Conservation (phyloP, 2,888 invertebrate genomes). For the Tiliacea aurago region DNA sequence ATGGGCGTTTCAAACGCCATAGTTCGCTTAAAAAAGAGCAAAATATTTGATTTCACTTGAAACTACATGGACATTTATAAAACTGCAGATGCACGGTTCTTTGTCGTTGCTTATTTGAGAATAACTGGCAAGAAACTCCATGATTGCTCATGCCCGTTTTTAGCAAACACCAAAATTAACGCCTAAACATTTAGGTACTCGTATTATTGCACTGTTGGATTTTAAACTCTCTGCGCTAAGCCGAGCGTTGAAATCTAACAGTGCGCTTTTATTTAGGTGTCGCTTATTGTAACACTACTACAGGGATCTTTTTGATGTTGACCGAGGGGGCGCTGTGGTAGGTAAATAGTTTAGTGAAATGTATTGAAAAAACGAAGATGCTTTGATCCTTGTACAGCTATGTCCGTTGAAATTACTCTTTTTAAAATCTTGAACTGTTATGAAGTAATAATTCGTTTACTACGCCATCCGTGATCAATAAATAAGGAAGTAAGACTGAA, state of each 20-base stretch:
- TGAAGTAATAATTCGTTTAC: not conserved
- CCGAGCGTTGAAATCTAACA: not conserved
- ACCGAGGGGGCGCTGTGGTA: too few relatives aligned
- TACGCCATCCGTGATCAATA: not conserved
- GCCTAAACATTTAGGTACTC: not conserved
- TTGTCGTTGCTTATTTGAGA: too few relatives aligned
- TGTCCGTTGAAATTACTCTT: not conserved
- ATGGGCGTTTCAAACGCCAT: not conserved
- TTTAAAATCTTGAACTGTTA: not conserved
- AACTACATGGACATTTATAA: not conserved
- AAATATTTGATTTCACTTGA: not conserved
- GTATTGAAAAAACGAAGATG: too few relatives aligned
- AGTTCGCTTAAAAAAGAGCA: too few relatives aligned
- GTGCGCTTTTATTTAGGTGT: not conserved
- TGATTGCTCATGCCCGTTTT: not conserved
- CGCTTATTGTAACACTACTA: too few relatives aligned
- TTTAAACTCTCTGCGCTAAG: not conserved
- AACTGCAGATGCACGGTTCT: too few relatives aligned
- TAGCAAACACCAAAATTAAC: not conserved
- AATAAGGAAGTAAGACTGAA: slow-evolving; percentile 35
- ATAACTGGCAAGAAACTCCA: too few relatives aligned
- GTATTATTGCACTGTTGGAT: not conserved
- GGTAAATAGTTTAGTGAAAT: too few relatives aligned
- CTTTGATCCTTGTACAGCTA: too few relatives aligned
- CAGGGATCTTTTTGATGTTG: too few relatives aligned